These are phyloP conservation scores for Mesitornis unicolor DNA, from an alignment of 2,113 vertebrate species.

Conservation along the genomic window DNA sequence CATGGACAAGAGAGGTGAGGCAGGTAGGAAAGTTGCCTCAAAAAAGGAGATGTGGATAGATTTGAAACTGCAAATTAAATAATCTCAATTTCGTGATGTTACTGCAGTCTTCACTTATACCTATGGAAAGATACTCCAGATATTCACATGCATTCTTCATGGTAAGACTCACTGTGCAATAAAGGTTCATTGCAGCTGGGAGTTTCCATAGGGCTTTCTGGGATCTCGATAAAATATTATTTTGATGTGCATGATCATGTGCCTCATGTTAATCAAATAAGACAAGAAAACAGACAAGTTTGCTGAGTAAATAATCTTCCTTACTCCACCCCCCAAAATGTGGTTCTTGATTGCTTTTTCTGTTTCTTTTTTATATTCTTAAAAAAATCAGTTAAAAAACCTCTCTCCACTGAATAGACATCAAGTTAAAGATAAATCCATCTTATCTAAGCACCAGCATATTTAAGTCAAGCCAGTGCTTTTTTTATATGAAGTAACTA, in stretches of 20 bases:
- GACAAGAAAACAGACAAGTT: background rate
- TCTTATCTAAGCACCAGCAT: background rate
- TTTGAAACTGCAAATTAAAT: background rate
- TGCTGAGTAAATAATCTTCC: background rate
- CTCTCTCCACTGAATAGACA: background rate
- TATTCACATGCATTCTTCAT: background rate
- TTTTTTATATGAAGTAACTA: background rate
- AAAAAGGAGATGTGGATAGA: background rate
- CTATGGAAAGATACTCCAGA: background rate
- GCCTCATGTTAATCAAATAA: background rate
- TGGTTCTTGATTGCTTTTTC: background rate
- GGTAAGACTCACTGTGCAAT: background rate
- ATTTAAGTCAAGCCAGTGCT: background rate
- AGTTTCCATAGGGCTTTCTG: background rate
- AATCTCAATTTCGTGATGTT: background rate
- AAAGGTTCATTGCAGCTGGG: background rate
- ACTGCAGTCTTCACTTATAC: background rate
- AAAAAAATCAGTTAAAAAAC: background rate
- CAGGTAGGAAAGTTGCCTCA: background rate
- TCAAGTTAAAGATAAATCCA: background rate
- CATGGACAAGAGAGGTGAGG: background rate
- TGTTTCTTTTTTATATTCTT: background rate
- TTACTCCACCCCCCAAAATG: rapidly evolving
- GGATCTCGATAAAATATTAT: background rate
- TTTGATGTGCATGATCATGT: background rate